Conservation (phyloP, 2,888 invertebrate genomes). For the Coenonympha glycerion region DNA sequence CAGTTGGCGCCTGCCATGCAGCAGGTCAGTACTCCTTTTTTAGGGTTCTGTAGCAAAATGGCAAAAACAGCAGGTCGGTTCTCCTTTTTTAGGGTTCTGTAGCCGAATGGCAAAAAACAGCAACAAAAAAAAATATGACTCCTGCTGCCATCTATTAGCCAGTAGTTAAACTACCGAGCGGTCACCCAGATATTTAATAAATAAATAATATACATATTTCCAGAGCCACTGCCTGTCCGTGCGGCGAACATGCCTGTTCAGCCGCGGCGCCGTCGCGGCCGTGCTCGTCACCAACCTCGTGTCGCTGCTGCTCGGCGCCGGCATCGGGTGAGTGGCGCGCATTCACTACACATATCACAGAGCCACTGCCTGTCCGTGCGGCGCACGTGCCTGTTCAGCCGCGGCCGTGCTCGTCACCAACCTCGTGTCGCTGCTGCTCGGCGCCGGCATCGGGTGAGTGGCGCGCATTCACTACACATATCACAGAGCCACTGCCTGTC, state of each 20-base stretch:
- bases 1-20: slow-evolving; percentile 53
- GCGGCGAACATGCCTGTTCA: slow-evolving; percentile 84
- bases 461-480: too few relatives aligned
- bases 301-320: slow-evolving; percentile 91
- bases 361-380: slow-evolving; percentile 65
- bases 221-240: slow-evolving; percentile 67
- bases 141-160: too few relatives aligned
- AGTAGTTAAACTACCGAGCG: too few relatives aligned
- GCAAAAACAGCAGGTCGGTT: too few relatives aligned
- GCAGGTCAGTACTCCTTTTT: slow-evolving; percentile 45
- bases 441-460: slow-evolving; percentile 92
- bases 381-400: slow-evolving; percentile 86
- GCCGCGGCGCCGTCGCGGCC: slow-evolving; percentile 91
- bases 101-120: too few relatives aligned
- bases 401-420: slow-evolving; percentile 92
- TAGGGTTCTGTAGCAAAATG: too few relatives aligned
- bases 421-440: slow-evolving; percentile 90
- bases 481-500: slow-evolving; percentile 63
- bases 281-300: slow-evolving; percentile 93
- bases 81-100: too few relatives aligned
- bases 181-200: neutral
- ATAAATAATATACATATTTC: too few relatives aligned
- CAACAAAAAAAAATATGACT: too few relatives aligned
- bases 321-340: slow-evolving; percentile 90
- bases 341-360: too few relatives aligned